These are phyloP conservation scores for Polydesmus complanatus DNA, from an alignment of 2,888 invertebrate species.

Conservation along the genomic window DNA sequence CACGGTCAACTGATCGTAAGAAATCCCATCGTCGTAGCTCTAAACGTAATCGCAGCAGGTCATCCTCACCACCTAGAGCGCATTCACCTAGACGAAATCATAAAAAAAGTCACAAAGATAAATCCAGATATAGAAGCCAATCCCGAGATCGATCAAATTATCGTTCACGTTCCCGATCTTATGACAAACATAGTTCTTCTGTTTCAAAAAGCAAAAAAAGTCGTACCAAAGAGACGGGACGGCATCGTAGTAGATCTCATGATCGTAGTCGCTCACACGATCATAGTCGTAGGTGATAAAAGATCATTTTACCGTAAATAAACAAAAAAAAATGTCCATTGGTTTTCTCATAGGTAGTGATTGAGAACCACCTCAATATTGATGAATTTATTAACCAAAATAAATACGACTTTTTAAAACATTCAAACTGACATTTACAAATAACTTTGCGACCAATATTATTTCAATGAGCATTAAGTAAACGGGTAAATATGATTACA, in stretches of 20 bases:
- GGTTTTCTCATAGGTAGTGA: no score
- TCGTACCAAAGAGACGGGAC: constrained; percentile 15
- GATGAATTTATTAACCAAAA: no score
- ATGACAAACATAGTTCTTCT: constrained; percentile 1
- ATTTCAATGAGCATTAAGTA: no score
- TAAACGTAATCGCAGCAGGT: constrained; percentile 15
- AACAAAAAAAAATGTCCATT: no score
- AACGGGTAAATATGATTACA: no score
- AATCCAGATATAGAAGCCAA: constrained; percentile 11
- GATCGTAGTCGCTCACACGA: constrained; percentile 10
- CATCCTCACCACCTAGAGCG: constrained; percentile 9
- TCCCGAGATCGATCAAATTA: constrained; percentile 15
- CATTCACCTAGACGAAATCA: constrained; percentile 16
- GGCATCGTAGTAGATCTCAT: constrained; percentile 17
- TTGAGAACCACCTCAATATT: no score
- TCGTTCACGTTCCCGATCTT: constrained; percentile 15
- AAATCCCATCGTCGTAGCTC: constrained; percentile 11
- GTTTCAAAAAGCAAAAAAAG: constrained; percentile 10
- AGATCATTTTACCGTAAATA: no score
- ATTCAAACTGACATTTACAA: no score
- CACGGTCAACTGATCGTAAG: constrained; percentile 30
- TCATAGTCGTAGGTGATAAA: background rate
- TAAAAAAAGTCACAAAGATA: constrained; percentile 14
- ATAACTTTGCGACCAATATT: no score
- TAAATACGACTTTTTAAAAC: no score